These are phyloP conservation scores for Drosophila quadrilineata DNA, from an alignment of 1,140 invertebrate species.

Conservation along the genomic window DNA sequence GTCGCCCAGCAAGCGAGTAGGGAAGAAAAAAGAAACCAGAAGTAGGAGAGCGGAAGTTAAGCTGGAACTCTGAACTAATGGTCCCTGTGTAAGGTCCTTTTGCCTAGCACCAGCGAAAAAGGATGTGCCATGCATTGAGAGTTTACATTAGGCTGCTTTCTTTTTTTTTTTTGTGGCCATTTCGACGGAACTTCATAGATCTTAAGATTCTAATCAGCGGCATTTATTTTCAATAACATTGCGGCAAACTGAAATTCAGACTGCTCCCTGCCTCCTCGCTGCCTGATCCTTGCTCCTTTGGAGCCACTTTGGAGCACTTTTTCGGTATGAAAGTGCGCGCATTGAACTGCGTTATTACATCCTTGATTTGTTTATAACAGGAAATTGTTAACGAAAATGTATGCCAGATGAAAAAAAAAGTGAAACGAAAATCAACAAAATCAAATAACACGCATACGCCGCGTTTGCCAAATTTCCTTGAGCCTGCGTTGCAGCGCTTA, in stretches of 20 bases:
- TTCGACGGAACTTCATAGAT: conserved; percentile 52
- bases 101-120: neutral
- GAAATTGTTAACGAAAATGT: conserved; percentile 75
- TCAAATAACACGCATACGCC: conserved; percentile 66
- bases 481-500: conserved; percentile 32
- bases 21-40: conserved; percentile 14
- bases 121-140: conserved; percentile 6
- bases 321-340: conserved; percentile 16
- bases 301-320: neutral
- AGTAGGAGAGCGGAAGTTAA: conserved; percentile 7
- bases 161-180: conserved; percentile 45
- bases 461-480: conserved; percentile 20
- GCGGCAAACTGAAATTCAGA: too few relatives aligned
- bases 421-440: conserved; percentile 43
- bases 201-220: conserved; percentile 73
- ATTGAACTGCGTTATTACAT: conserved; percentile 79
- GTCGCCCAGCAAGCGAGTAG: neutral
- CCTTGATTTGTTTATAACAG: conserved; percentile 78
- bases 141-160: conserved; percentile 21
- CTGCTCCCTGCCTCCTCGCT: neutral
- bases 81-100: conserved; percentile 44
- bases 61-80: conserved; percentile 48
- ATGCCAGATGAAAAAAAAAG: conserved; percentile 2
- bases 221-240: conserved; percentile 59
- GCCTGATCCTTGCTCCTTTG: too few relatives aligned